phyloP scores from a whole-genome alignment of 2,113 vertebrate genomes.

The Pardalotus punctatus region DNA sequence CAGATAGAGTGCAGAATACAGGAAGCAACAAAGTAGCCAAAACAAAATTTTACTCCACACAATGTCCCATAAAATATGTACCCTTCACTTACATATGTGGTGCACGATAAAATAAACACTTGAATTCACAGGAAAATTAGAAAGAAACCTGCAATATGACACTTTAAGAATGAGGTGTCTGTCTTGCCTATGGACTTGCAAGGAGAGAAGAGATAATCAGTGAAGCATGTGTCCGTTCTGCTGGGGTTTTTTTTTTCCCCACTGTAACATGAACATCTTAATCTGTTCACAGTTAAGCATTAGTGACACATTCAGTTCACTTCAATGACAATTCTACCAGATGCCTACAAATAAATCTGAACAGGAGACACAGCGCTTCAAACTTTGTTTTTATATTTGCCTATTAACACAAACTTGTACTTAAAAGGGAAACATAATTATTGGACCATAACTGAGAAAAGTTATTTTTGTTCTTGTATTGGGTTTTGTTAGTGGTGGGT shows the following conservation, averaged over 20 bases:
- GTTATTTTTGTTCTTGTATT: neutral
- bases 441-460: neutral
- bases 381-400: neutral
- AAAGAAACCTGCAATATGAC: neutral
- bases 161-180: neutral
- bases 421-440: neutral
- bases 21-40: neutral
- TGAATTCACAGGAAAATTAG: neutral
- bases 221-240: neutral
- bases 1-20: neutral
- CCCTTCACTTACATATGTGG: neutral
- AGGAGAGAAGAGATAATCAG: neutral
- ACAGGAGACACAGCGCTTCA: neutral
- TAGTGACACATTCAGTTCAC: slow-evolving; percentile 16
- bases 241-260: neutral
- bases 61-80: neutral
- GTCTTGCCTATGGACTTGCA: neutral
- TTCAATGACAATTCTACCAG: slow-evolving; percentile 1
- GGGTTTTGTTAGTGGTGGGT: neutral
- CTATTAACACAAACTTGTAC: neutral
- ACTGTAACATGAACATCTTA: slow-evolving; percentile 16
- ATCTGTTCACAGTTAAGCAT: slow-evolving; percentile 44
- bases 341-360: neutral
- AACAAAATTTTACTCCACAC: neutral
- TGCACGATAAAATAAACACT: neutral